Percentiles rank a stretch among this genome's conserved stretches.
Evolutionary conservation across 2,113 vertebrate species (phyloP).

Genomic region (Perccottus glenii): DNA sequence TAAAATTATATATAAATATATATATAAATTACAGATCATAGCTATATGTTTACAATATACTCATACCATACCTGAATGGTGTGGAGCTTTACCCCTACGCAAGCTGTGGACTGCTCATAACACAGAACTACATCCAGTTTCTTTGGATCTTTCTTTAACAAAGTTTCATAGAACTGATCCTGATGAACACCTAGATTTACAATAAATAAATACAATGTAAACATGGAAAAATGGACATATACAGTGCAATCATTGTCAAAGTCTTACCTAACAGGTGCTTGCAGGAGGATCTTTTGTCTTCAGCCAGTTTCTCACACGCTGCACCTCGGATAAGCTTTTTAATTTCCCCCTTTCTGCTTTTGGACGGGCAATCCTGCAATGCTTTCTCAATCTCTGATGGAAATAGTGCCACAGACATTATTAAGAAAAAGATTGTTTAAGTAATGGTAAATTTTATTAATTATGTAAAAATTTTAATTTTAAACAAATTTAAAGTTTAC

Average conservation of each 20-base stretch:
- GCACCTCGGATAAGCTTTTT: conserved; percentile 46
- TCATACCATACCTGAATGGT: conserved; percentile 48
- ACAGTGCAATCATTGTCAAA: neutral
- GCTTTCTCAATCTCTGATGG: conserved; percentile 61
- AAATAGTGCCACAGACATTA: neutral
- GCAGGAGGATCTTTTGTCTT: conserved; percentile 52
- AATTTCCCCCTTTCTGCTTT: conserved; percentile 37
- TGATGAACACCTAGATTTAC: conserved; percentile 47
- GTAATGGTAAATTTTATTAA: neutral
- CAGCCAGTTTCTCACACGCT: conserved; percentile 52
- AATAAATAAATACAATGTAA: neutral
- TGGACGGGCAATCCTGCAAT: conserved; percentile 37
- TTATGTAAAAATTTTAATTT: too few species aligned
- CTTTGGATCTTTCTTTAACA: conserved; percentile 44
- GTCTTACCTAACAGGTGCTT: conserved; percentile 61
- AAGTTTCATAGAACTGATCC: conserved; percentile 38
- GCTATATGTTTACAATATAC: neutral
- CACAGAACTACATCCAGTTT: conserved; percentile 57
- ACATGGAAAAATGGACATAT: neutral
- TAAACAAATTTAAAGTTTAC: too few species aligned
- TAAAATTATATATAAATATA: neutral
- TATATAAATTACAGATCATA: neutral
- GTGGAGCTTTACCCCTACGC: conserved; percentile 63
- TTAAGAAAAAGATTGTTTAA: neutral
- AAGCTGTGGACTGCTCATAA: conserved; percentile 65